Conservation (phyloP, 2,888 invertebrate genomes). For the Seira sanloemensis region DNA sequence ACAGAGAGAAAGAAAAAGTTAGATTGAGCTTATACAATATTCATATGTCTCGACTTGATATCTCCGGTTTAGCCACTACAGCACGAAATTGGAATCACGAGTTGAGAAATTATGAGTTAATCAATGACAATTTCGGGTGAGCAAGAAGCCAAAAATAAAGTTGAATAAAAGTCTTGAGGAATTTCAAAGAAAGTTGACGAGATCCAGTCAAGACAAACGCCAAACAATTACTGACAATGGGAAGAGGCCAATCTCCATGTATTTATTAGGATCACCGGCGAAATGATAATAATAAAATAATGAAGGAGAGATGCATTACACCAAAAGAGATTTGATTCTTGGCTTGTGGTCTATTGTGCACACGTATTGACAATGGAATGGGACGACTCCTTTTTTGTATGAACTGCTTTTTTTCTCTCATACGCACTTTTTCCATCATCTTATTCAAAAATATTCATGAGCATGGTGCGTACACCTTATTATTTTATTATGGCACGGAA, state of each 20-base stretch:
- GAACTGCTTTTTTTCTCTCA: too few species aligned
- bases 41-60: too few species aligned
- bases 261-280: neutral
- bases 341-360: neutral
- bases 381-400: neutral
- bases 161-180: neutral
- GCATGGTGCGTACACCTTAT: neutral
- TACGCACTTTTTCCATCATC: neutral
- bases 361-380: neutral
- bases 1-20: too few species aligned
- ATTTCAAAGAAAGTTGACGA: conserved; percentile 26
- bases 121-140: conserved; percentile 23
- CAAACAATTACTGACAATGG: conserved; percentile 52
- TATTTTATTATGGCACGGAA: neutral
- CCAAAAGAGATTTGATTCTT: too few species aligned
- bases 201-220: conserved; percentile 54
- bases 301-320: neutral
- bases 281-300: neutral
- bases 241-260: conserved; percentile 18
- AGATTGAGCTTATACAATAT: too few species aligned
- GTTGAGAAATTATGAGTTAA: too few species aligned
- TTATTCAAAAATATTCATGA: neutral
- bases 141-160: neutral
- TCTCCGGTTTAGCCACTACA: too few species aligned
- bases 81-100: too few species aligned